phyloP scores from a whole-genome alignment of 2,888 invertebrate genomes.

The Podotricha telesiphe region DNA sequence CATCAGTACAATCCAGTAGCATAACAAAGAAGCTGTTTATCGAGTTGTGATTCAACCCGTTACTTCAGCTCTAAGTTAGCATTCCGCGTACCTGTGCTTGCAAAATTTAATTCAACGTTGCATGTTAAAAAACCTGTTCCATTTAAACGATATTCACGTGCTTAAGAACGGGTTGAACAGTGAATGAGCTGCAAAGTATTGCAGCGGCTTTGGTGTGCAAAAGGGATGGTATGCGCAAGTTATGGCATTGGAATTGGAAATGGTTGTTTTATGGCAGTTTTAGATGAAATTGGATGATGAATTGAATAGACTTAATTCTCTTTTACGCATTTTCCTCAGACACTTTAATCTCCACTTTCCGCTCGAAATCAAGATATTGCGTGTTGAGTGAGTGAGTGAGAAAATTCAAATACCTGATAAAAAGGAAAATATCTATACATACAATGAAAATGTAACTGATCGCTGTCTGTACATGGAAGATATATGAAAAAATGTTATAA shows the following conservation, averaged over 20 bases:
- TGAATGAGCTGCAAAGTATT: slow-evolving; percentile 30
- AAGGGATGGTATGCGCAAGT: not conserved
- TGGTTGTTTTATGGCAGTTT: not conserved
- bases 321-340: no score
- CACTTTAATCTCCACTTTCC: no score
- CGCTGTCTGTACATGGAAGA: no score
- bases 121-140: slow-evolving; percentile 56
- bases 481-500: no score
- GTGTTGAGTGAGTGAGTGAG: no score
- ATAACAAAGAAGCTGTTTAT: slow-evolving; percentile 46
- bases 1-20: slow-evolving; percentile 35
- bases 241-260: not conserved
- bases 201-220: slow-evolving; percentile 28
- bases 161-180: slow-evolving; percentile 34
- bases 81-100: slow-evolving; percentile 69
- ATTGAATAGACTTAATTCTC: no score
- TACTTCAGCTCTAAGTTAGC: slow-evolving; percentile 69
- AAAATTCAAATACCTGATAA: no score
- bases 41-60: slow-evolving; percentile 59
- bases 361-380: no score
- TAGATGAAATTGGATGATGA: not conserved
- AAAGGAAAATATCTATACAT: no score
- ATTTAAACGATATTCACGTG: slow-evolving; percentile 48
- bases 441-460: no score
- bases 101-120: slow-evolving; percentile 55